phyloP scores from a whole-genome alignment of 1,140 invertebrate species.

The Drosophila seguyi region DNA sequence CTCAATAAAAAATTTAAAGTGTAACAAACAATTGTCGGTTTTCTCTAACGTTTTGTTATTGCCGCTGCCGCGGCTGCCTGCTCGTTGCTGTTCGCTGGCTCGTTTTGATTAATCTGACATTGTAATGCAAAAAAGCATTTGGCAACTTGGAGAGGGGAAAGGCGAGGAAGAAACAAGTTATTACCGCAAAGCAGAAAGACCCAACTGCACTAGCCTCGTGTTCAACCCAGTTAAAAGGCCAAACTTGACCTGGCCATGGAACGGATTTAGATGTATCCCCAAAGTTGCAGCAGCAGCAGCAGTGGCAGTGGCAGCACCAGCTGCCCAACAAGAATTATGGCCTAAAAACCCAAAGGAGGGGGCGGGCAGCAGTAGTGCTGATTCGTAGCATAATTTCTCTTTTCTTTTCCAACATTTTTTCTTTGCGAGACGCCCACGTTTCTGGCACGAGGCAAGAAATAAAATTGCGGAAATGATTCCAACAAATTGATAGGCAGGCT shows the following conservation, averaged over 20 bases:
- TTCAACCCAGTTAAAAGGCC: constrained; percentile 76
- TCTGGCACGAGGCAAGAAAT: constrained; percentile 74
- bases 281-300: constrained; percentile 17
- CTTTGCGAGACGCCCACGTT: constrained; percentile 50
- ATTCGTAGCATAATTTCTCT: constrained; percentile 51
- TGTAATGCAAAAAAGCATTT: constrained; percentile 84
- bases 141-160: constrained; percentile 49
- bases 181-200: constrained; percentile 42
- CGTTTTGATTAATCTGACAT: constrained; percentile 84
- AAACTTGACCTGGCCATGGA: constrained; percentile 80
- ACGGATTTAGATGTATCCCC: constrained; percentile 71
- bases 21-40: constrained; percentile 78
- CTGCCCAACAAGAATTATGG: constrained; percentile 67
- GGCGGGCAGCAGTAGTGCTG: constrained; percentile 2
- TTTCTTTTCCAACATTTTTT: constrained; percentile 5
- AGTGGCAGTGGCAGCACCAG: constrained; percentile 33
- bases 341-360: constrained; percentile 26
- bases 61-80: constrained; percentile 28
- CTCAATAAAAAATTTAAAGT: background rate
- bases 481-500: constrained; percentile 79
- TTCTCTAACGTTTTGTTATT: constrained; percentile 71
- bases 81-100: constrained; percentile 62
- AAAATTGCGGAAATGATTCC: constrained; percentile 82
- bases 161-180: constrained; percentile 54
- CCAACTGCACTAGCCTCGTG: constrained; percentile 57